Conservation (phyloP, 2,888 invertebrate genomes). For the Stegophylla sp. region DNA sequence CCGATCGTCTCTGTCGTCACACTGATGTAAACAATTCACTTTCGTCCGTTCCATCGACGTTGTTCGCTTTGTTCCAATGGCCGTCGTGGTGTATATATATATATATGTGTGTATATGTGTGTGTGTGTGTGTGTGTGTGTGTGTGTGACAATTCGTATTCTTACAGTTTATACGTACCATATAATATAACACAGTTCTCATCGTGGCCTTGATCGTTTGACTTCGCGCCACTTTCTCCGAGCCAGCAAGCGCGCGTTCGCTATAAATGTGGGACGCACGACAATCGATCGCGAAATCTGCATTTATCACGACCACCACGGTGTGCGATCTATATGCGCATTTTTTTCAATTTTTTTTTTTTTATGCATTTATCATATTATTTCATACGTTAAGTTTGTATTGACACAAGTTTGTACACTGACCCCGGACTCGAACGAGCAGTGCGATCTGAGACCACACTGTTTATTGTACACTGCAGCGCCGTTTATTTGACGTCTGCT, state of each 20-base stretch:
- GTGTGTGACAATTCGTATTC: constrained; percentile 7
- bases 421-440: background rate
- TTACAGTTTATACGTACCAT: no score
- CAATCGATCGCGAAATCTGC: constrained; percentile 36
- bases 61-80: constrained; percentile 18
- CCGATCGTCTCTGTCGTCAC: constrained; percentile 16
- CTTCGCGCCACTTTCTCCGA: constrained; percentile 47
- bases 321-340: background rate
- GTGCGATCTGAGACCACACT: background rate
- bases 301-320: constrained; percentile 22
- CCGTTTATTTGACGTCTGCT: no score
- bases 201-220: constrained; percentile 58
- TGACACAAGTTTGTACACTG: no score
- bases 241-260: background rate
- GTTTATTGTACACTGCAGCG: no score
- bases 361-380: background rate
- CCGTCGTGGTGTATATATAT: background rate
- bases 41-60: constrained; percentile 36
- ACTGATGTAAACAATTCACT: constrained; percentile 45
- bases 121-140: background rate
- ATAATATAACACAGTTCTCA: no score
- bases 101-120: background rate
- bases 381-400: no score
- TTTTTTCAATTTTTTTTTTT: no score
- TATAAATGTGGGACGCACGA: constrained; percentile 46